phyloP scores from a whole-genome alignment of 1,140 invertebrate species.

The Drosophila mauritiana region DNA sequence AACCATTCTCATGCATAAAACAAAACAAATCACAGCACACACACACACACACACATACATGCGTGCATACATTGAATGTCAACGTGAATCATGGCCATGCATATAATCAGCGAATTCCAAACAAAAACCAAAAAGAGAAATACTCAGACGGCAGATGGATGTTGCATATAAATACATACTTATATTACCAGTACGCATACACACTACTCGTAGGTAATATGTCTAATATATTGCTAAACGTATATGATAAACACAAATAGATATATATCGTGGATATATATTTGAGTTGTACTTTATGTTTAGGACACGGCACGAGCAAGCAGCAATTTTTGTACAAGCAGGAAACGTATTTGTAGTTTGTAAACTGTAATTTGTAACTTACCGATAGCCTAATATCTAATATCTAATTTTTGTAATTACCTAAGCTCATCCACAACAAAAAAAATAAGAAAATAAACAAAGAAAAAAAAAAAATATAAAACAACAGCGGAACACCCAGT shows the following conservation, averaged over 20 bases:
- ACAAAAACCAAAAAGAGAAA: slow-evolving; percentile 66
- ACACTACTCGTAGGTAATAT: slow-evolving; percentile 44
- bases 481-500: slow-evolving; percentile 20
- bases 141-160: slow-evolving; percentile 71
- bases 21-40: slow-evolving; percentile 43
- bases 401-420: slow-evolving; percentile 67
- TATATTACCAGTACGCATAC: slow-evolving; percentile 41
- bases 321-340: slow-evolving; percentile 58
- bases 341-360: slow-evolving; percentile 57
- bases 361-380: slow-evolving; percentile 54
- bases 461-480: neutral
- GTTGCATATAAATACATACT: slow-evolving; percentile 60
- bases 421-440: slow-evolving; percentile 36
- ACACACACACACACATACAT: slow-evolving; percentile 36
- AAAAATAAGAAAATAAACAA: too few relatives aligned
- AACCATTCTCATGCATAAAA: slow-evolving; percentile 53
- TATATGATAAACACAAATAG: slow-evolving; percentile 26
- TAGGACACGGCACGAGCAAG: slow-evolving; percentile 27
- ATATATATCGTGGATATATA: slow-evolving; percentile 41
- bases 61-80: slow-evolving; percentile 65
- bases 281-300: slow-evolving; percentile 50
- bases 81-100: slow-evolving; percentile 81
- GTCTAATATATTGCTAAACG: slow-evolving; percentile 26
- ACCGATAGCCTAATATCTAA: slow-evolving; percentile 48
- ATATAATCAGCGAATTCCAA: slow-evolving; percentile 81